Percentiles rank a stretch among this genome's conserved stretches.
phyloP scores from a whole-genome alignment of 2,113 vertebrate species.

The Platysternon megacephalum region DNA sequence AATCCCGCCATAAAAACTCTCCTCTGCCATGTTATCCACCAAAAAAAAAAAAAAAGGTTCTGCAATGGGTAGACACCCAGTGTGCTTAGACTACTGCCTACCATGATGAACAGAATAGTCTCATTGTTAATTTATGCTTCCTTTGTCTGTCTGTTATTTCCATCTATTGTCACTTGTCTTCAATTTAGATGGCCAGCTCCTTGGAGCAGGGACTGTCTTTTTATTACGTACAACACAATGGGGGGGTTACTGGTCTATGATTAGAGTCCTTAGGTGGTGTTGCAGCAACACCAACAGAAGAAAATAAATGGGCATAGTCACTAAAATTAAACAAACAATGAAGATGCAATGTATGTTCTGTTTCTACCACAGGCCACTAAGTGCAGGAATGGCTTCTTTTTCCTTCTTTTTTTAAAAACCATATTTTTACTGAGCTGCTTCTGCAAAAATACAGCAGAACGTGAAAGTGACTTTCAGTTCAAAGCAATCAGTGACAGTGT shows the following conservation, averaged over 20 bases:
- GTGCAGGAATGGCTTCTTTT: neutral
- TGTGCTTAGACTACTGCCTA: neutral
- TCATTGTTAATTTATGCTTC: neutral
- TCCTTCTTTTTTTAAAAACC: conserved; percentile 1
- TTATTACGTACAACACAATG: neutral
- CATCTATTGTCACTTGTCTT: neutral
- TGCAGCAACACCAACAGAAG: neutral
- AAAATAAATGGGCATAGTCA: neutral
- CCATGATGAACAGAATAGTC: neutral
- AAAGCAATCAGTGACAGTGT: neutral
- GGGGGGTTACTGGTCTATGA: neutral
- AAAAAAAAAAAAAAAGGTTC: neutral
- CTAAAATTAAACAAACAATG: neutral
- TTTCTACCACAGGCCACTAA: neutral
- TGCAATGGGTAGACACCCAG: neutral
- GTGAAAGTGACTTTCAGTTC: neutral
- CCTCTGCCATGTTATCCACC: neutral
- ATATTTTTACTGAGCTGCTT: conserved; percentile 22
- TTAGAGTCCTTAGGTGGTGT: neutral
- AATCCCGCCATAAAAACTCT: neutral
- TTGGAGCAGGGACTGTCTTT: neutral
- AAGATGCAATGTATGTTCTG: neutral
- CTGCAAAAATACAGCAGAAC: conserved; percentile 2
- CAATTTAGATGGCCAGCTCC: neutral
- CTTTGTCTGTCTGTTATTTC: neutral